phyloP scores from a whole-genome alignment of 2,888 invertebrate species.

The Stenurella melanura region DNA sequence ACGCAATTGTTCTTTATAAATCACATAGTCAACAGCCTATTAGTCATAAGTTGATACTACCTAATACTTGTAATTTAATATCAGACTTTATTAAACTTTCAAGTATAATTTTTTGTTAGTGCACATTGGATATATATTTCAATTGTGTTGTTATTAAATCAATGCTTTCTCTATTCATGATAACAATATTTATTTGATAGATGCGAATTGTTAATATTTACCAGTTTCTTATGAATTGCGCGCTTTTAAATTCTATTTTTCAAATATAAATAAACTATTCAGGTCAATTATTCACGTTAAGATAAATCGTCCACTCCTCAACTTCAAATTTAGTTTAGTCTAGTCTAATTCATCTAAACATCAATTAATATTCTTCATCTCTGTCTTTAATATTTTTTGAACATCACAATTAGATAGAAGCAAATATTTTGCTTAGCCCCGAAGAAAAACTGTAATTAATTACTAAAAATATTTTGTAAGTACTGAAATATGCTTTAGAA shows the following conservation, averaged over 20 bases:
- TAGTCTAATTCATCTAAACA: neutral
- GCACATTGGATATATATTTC: no score
- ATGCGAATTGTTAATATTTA: neutral
- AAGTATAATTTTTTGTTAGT: no score
- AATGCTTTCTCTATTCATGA: no score
- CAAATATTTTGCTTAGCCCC: neutral
- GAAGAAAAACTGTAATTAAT: neutral
- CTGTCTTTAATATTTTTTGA: neutral
- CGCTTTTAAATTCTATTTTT: neutral
- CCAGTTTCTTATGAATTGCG: neutral
- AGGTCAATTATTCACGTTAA: neutral
- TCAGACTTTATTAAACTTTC: no score
- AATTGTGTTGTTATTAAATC: no score
- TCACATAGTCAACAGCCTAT: no score
- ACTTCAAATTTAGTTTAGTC: neutral
- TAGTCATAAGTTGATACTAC: no score
- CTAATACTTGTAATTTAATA: no score
- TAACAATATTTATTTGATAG: no score
- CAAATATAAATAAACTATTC: neutral
- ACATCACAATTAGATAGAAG: neutral
- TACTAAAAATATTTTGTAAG: neutral
- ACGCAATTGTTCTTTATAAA: no score
- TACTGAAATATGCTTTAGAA: neutral
- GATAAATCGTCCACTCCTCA: neutral
- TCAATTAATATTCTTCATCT: neutral